Conservation (phyloP, 1,140 invertebrate genomes). For the Caenorhabditis briggsae region DNA sequence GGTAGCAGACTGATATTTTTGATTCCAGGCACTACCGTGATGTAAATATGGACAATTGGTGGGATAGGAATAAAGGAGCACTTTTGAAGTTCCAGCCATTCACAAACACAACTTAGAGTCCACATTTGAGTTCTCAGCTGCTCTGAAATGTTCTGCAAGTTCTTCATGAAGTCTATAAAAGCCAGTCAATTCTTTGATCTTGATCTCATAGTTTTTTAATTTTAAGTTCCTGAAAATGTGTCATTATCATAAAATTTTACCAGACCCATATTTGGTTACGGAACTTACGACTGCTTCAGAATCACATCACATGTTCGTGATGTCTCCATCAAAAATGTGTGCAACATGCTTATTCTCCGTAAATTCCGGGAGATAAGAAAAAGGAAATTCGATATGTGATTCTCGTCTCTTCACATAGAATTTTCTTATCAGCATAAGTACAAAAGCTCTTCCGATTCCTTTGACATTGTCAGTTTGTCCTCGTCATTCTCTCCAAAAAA, state of each 20-base stretch:
- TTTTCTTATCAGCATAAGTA: conserved; percentile 7
- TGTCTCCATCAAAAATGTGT: conserved; percentile 32
- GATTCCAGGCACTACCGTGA: conserved; percentile 22
- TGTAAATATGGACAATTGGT: conserved; percentile 18
- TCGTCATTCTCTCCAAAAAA: conserved; percentile 30
- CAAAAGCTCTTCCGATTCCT: neutral
- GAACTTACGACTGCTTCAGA: neutral
- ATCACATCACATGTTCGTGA: conserved; percentile 27
- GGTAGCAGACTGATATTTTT: neutral
- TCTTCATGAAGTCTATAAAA: conserved; percentile 10
- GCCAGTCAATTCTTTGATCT: neutral
- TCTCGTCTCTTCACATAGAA: neutral
- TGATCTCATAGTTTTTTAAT: neutral
- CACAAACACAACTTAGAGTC: neutral
- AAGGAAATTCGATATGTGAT: neutral
- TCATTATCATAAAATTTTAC: neutral
- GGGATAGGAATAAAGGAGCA: conserved; percentile 8
- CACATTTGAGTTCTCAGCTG: neutral
- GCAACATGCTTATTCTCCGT: conserved; percentile 15
- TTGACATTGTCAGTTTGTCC: conserved; percentile 30
- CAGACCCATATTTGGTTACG: neutral
- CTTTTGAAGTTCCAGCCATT: neutral
- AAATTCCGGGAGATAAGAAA: conserved; percentile 42
- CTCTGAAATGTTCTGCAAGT: conserved; percentile 12
- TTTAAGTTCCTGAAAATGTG: neutral